A percentile compares a stretch with the other conserved stretches of the same genome.
These are phyloP conservation scores for Dallia pectoralis DNA, from an alignment of 2,797 vertebrate species.

Conservation along the genomic window DNA sequence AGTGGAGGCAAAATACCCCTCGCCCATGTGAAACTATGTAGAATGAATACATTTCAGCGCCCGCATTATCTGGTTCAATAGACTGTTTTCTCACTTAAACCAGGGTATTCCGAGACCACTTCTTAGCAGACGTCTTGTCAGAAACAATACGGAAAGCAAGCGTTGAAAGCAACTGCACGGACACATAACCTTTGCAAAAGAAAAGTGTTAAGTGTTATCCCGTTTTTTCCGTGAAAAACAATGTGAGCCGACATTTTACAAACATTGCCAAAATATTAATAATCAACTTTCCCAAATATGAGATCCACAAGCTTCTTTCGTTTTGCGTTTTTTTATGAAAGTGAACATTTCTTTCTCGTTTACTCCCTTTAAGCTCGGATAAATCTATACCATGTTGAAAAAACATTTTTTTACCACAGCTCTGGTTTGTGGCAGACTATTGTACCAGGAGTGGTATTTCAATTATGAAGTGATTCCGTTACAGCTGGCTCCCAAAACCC, in stretches of 20 bases:
- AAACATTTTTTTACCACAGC: slow-evolving; percentile 84
- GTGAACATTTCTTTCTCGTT: slow-evolving; percentile 70
- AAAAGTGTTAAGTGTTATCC: slow-evolving; percentile 14
- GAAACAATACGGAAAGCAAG: background rate
- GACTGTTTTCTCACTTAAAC: slow-evolving; percentile 49
- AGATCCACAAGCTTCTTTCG: slow-evolving; percentile 55
- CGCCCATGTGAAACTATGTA: slow-evolving; percentile 68
- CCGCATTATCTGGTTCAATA: slow-evolving; percentile 56
- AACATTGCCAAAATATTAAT: slow-evolving; percentile 37
- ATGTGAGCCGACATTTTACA: background rate
- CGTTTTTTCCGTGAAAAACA: slow-evolving; percentile 23
- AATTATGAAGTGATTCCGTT: slow-evolving; percentile 89
- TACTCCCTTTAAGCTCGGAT: slow-evolving; percentile 71
- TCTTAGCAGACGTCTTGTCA: slow-evolving; percentile 56
- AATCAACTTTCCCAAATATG: slow-evolving; percentile 29
- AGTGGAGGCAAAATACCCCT: slow-evolving; percentile 61
- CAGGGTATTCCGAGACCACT: slow-evolving; percentile 45
- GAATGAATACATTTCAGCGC: slow-evolving; percentile 63
- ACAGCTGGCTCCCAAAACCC: slow-evolving; percentile 71
- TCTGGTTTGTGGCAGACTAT: slow-evolving; percentile 85
- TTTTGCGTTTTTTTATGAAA: slow-evolving; percentile 58
- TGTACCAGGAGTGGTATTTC: slow-evolving; percentile 86
- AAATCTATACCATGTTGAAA: slow-evolving; percentile 80
- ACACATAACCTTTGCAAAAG: too few species aligned
- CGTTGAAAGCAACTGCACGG: background rate